phyloP scores from a whole-genome alignment of 2,113 vertebrate species.

The Lates calcarifer region DNA sequence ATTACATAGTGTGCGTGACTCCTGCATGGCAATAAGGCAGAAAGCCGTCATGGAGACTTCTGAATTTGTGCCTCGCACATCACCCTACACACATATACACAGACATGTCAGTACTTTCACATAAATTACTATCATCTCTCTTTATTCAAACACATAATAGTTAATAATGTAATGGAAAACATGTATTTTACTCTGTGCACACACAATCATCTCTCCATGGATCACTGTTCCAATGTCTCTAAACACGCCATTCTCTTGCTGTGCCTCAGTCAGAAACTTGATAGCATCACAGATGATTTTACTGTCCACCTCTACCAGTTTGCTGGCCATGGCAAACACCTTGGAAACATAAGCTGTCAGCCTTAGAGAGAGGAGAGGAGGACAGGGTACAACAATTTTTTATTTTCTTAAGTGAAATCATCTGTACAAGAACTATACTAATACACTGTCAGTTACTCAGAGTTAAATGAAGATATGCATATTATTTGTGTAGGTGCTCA shows the following conservation, averaged over 20 bases:
- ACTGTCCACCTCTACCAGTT: slow-evolving; percentile 70
- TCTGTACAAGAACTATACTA: neutral
- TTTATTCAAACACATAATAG: neutral
- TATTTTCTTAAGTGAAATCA: neutral
- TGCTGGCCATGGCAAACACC: slow-evolving; percentile 87
- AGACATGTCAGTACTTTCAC: no score
- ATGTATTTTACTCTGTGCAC: no score
- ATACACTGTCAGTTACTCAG: neutral
- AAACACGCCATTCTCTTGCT: slow-evolving; percentile 88
- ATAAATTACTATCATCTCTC: no score
- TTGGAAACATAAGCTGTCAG: slow-evolving; percentile 92
- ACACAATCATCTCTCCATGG: slow-evolving; percentile 84
- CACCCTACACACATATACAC: slow-evolving; percentile 80
- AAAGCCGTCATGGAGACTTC: slow-evolving; percentile 91
- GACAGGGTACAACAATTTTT: neutral
- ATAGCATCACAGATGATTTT: slow-evolving; percentile 86
- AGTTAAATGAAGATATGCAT: neutral
- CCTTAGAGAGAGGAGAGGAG: slow-evolving; percentile 77
- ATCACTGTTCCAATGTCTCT: slow-evolving; percentile 80
- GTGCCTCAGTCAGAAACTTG: slow-evolving; percentile 89
- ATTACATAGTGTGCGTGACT: slow-evolving; percentile 81
- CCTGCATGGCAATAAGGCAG: slow-evolving; percentile 86
- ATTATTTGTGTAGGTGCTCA: neutral
- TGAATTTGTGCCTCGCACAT: slow-evolving; percentile 67
- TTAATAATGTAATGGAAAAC: no score